Evolutionary conservation across 2,888 invertebrate genomes (phyloP).

Genomic region (Protodeltote pygarga): DNA sequence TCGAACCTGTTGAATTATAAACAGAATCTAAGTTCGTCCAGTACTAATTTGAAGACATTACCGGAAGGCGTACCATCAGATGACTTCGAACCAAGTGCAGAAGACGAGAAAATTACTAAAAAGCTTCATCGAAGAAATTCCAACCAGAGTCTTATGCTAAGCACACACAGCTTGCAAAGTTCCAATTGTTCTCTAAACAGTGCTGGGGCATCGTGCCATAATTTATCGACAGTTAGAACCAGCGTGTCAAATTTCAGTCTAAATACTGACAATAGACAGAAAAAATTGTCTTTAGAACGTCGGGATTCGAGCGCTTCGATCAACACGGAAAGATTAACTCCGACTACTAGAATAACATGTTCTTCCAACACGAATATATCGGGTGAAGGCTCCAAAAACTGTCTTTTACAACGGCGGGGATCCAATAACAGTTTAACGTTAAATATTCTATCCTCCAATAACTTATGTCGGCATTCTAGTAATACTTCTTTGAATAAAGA

Average conservation of each 20-base stretch:
- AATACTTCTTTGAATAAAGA: conserved; percentile 86
- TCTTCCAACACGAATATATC: conserved; percentile 81
- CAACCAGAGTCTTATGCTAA: conserved; percentile 88
- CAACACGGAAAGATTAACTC: conserved; percentile 81
- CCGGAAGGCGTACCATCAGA: conserved; percentile 91
- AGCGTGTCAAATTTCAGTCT: conserved; percentile 82
- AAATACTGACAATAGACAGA: conserved; percentile 76
- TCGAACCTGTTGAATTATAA: conserved; percentile 88
- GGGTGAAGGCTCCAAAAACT: conserved; percentile 84
- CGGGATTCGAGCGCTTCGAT: conserved; percentile 96
- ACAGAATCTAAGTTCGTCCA: conserved; percentile 89
- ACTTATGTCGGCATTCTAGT: conserved; percentile 85
- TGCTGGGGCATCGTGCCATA: conserved; percentile 78
- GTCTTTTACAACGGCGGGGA: conserved; percentile 92
- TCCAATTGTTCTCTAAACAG: conserved; percentile 84
- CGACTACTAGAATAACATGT: conserved; percentile 78
- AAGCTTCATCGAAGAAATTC: conserved; percentile 87
- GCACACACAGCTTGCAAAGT: conserved; percentile 84
- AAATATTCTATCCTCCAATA: conserved; percentile 88
- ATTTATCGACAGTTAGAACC: conserved; percentile 75
- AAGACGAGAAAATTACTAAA: conserved; percentile 78
- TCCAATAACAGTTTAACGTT: conserved; percentile 95
- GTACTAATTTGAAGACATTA: conserved; percentile 90
- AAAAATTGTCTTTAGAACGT: conserved; percentile 91
- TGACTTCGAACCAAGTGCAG: conserved; percentile 85